Evolutionary conservation across 2,797 vertebrate species (phyloP).

Genomic region (Onychomys leucogaster): DNA sequence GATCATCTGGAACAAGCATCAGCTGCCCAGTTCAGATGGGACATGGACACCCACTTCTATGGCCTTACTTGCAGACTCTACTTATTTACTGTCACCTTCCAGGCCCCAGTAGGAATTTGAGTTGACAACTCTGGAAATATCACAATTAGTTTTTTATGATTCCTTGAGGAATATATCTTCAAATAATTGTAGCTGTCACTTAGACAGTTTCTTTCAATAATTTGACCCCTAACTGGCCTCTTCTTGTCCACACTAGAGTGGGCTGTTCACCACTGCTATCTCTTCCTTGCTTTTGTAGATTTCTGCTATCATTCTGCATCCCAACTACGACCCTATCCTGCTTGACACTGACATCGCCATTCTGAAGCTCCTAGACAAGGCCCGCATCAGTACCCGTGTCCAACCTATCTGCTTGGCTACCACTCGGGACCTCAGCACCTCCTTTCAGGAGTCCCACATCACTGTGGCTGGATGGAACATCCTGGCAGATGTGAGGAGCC

Average conservation of each 20-base stretch:
- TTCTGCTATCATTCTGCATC: constrained; percentile 93
- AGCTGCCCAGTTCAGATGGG: neutral
- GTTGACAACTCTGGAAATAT: neutral
- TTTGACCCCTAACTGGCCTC: neutral
- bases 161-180: neutral
- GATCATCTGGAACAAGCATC: neutral
- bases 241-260: neutral
- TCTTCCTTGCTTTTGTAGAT: constrained; percentile 87
- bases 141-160: neutral
- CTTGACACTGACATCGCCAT: constrained; percentile 96
- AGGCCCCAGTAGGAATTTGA: neutral
- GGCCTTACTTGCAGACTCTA: neutral
- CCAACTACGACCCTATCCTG: constrained; percentile 95
- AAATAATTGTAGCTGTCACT: neutral
- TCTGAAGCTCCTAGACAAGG: constrained; percentile 96
- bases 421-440: constrained; percentile 84
- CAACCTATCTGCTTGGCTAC: constrained; percentile 94
- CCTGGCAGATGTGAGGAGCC: constrained; percentile 88
- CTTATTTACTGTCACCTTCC: neutral
- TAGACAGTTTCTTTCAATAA: neutral
- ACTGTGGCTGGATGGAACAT: constrained; percentile 96
- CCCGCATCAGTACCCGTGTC: constrained; percentile 93
- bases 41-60: accelerated
- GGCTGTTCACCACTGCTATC: neutral
- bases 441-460: constrained; percentile 85